phyloP scores from a whole-genome alignment of 2,797 vertebrate species.

The Chelonia mydas region DNA sequence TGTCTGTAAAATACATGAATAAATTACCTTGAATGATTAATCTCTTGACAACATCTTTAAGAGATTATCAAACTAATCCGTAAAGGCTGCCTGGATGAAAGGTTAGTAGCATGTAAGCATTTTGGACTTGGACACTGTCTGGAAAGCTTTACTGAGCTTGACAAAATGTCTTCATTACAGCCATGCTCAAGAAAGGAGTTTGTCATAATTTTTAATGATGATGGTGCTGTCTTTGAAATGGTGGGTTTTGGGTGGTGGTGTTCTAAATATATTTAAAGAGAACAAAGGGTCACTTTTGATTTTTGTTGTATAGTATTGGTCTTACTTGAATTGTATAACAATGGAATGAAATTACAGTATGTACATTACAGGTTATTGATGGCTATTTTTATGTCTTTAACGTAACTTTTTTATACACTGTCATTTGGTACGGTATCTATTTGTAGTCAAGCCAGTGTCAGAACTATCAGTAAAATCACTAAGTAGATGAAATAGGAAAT shows the following conservation, averaged over 20 bases:
- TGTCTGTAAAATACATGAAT: constrained; percentile 15
- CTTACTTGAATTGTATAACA: background rate
- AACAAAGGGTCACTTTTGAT: background rate
- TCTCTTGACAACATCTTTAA: constrained; percentile 57
- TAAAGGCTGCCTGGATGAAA: constrained; percentile 25
- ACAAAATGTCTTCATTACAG: constrained; percentile 79
- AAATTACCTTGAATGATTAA: constrained; percentile 37
- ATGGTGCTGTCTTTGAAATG: constrained; percentile 80
- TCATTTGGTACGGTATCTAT: background rate
- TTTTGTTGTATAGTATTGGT: background rate
- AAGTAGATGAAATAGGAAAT: background rate
- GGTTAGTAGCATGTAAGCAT: constrained; percentile 42
- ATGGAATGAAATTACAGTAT: background rate
- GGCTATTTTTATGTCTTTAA: background rate
- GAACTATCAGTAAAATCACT: background rate
- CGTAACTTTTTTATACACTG: background rate
- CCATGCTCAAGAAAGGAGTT: constrained; percentile 71
- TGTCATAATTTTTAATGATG: constrained; percentile 81
- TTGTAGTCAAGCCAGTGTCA: background rate
- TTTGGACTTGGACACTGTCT: constrained; percentile 36
- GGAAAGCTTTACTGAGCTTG: constrained; percentile 19
- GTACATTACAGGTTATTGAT: background rate
- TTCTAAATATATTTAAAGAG: background rate
- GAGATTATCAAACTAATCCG: constrained; percentile 61
- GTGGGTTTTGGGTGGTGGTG: constrained; percentile 69